Evolutionary conservation across 1,140 invertebrate genomes (phyloP).

Genomic region (Portunus trituberculatus): DNA sequence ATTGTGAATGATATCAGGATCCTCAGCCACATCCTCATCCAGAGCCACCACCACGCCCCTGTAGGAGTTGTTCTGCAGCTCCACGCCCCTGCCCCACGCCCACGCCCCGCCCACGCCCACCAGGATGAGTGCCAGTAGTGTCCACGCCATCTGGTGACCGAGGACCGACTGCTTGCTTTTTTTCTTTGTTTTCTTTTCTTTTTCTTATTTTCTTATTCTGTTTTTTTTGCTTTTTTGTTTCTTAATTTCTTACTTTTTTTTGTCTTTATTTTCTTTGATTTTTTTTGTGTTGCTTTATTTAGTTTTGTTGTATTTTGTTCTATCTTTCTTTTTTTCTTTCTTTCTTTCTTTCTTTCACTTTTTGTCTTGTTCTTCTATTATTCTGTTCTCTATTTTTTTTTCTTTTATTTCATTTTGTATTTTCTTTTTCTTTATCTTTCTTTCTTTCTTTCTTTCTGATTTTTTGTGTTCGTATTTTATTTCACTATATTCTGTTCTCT

Average conservation of each 20-base stretch:
- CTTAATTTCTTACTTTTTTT: not conserved
- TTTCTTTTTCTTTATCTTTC: not conserved
- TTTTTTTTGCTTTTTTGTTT: not conserved
- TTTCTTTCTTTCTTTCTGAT: not conserved
- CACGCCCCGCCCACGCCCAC: not conserved
- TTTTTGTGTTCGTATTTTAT: not conserved
- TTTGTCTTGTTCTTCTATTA: not conserved
- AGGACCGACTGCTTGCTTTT: too few relatives aligned
- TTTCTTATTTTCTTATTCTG: not conserved
- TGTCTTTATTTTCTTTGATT: not conserved
- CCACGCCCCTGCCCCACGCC: not conserved
- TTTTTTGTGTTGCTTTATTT: not conserved
- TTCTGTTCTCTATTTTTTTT: not conserved
- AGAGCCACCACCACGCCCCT: not conserved
- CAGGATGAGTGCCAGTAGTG: too few relatives aligned
- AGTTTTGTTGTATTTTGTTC: not conserved
- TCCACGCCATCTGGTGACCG: not conserved
- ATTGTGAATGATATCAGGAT: not conserved
- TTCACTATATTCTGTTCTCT: not conserved
- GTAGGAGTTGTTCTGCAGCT: not conserved
- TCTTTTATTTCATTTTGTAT: not conserved
- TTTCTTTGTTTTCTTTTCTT: not conserved
- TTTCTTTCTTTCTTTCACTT: not conserved
- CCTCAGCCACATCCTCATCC: not conserved
- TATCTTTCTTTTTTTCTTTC: not conserved